Evolutionary conservation across 2,113 vertebrate genomes (phyloP).

Genomic region (Thamnophis sirtalis): DNA sequence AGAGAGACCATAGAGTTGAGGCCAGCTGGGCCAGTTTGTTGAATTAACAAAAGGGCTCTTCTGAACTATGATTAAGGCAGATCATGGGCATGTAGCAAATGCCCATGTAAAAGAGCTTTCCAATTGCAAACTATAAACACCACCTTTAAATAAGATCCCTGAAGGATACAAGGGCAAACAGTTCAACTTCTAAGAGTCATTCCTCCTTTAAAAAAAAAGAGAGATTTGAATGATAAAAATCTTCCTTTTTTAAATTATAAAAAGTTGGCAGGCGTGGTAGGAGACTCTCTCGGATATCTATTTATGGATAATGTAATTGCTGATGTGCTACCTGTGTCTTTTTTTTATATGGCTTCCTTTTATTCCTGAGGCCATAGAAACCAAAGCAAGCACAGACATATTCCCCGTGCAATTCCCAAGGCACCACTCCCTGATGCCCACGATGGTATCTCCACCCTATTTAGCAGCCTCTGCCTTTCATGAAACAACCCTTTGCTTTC

Average conservation of each 20-base stretch:
- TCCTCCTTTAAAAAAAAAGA: not conserved
- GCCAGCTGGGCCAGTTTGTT: not conserved
- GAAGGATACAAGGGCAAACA: not conserved
- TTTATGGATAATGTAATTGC: conserved; percentile 1
- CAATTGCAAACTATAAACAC: not conserved
- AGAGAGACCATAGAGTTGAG: not conserved
- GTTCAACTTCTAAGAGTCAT: not conserved
- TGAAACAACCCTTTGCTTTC: not conserved
- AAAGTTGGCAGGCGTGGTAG: not conserved
- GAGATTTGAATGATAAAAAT: conserved; percentile 5
- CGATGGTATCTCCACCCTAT: not conserved
- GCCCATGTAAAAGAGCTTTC: not conserved
- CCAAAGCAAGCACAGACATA: not conserved
- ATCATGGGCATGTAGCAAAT: too few relatives aligned
- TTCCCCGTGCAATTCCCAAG: conserved; percentile 10
- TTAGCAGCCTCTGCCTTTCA: not conserved
- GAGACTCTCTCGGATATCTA: not conserved
- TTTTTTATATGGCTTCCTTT: conserved; percentile 4
- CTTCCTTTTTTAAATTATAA: not conserved
- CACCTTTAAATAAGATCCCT: too few relatives aligned
- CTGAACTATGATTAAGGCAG: not conserved
- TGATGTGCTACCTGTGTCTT: not conserved
- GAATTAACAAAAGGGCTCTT: not conserved
- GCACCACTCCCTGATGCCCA: not conserved
- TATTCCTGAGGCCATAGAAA: not conserved